Evolutionary conservation across 2,888 invertebrate genomes (phyloP).

Genomic region (Patella depressa): DNA sequence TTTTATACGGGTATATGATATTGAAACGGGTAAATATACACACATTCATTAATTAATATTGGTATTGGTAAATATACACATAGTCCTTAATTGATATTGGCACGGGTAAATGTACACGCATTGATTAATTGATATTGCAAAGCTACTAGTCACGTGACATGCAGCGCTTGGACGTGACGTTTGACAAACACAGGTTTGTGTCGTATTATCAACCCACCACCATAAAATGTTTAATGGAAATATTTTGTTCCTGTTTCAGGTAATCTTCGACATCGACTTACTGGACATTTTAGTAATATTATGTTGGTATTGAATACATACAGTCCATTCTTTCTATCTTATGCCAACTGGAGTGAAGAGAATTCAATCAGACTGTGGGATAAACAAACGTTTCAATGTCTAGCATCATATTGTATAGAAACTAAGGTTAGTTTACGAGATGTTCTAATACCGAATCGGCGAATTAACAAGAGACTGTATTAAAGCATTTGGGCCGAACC

Average conservation of each 20-base stretch:
- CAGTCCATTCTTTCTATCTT: slow-evolving; percentile 17
- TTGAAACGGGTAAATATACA: slow-evolving; percentile 26
- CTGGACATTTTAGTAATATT: slow-evolving; percentile 20
- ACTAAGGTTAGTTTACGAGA: slow-evolving; percentile 24
- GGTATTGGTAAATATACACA: background rate
- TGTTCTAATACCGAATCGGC: background rate
- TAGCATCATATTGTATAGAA: slow-evolving; percentile 30
- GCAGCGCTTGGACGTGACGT: too few species aligned
- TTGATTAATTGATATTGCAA: background rate
- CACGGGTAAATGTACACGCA: background rate
- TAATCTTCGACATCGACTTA: slow-evolving; percentile 12
- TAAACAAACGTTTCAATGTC: slow-evolving; percentile 16
- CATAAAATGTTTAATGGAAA: too few species aligned
- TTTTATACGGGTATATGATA: slow-evolving; percentile 28
- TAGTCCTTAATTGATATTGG: background rate
- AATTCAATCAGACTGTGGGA: slow-evolving; percentile 29
- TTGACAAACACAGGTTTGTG: too few species aligned
- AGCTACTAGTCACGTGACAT: too few species aligned
- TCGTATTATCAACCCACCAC: too few species aligned
- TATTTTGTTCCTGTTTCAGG: background rate
- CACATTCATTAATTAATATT: background rate
- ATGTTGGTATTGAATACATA: background rate
- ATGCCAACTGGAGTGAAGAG: slow-evolving; percentile 24
- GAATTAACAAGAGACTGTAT: background rate
- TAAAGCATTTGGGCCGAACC: too few species aligned